Evolutionary conservation across 2,888 invertebrate species (phyloP), one percentile per base, ranked within the genome.

Genomic region (Hylaea fasciaria): DNA sequence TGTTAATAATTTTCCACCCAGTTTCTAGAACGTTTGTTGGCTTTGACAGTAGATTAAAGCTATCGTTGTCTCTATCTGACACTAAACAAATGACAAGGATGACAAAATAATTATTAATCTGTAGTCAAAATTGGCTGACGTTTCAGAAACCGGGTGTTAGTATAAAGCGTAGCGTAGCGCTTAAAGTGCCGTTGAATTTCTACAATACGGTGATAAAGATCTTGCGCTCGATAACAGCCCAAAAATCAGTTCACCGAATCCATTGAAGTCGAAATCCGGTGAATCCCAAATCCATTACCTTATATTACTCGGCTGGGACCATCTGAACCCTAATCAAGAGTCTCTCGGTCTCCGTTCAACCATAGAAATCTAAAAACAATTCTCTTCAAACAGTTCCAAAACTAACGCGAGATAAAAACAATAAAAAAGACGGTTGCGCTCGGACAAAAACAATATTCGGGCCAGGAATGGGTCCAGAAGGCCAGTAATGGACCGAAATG

Each of bases 371-470:
- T 48, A 51, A 65, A 64, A 61, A 45, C 57, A 57, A 57, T 61
- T 64, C 29, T 44, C 53, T 39, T 59, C 47, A 51, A 55, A 52
- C 69, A 58, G 69, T 69, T 62, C 65, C 56, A 60, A 69, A 73
- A 70, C 74, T 73, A 77, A 59, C 57, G 57, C 43, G 45, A 62
- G 65, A 76, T 78, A 76, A 78, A 76, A 73, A 69, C 69, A 70
- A 77, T 74, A 73, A 74, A 70, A 72, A 62, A 37, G 45, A 58
- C 66, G 69, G 72, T 77, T 69, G 69, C 46, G 72, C 62, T 47
- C 58, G 60, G 62, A 76, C 76, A 74, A 69, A 77, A 79, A 79
- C 79, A 75, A 80, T 80, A 75, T 77, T 75, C 68, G 67, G 65
- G 62, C 64, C 57, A 71, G 57, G 68, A 76, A 77, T 71, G 69